Conservation (phyloP, 2,888 invertebrate species). For the Heliconius erato region DNA sequence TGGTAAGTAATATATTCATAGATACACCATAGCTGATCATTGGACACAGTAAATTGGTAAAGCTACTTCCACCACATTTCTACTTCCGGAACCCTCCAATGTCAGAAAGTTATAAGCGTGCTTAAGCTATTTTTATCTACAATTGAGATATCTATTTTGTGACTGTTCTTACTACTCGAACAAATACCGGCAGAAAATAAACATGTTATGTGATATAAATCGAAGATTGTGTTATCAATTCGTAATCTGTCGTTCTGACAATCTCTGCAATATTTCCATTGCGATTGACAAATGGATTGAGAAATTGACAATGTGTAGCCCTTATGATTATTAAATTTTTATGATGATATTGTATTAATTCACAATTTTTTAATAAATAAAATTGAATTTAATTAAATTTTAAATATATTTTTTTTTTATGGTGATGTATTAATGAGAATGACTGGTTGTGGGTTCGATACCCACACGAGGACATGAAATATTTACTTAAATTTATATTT, state of each 20-base stretch:
- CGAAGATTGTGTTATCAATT: neutral
- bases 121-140: neutral
- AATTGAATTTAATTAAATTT: no score
- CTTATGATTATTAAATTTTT: neutral
- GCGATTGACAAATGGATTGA: neutral
- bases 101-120: neutral
- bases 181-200: neutral
- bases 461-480: no score
- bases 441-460: no score
- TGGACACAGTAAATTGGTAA: neutral
- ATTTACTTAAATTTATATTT: no score
- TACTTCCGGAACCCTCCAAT: neutral
- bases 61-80: conserved; percentile 2
- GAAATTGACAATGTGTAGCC: neutral
- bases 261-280: neutral
- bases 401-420: no score
- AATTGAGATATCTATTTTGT: neutral
- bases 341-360: neutral
- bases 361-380: neutral
- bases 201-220: conserved; percentile 1
- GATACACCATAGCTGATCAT: neutral
- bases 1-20: no score
- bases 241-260: neutral
- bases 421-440: no score
- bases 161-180: neutral